phyloP scores from a whole-genome alignment of 1,140 invertebrate species.

The Cydia strobilella region DNA sequence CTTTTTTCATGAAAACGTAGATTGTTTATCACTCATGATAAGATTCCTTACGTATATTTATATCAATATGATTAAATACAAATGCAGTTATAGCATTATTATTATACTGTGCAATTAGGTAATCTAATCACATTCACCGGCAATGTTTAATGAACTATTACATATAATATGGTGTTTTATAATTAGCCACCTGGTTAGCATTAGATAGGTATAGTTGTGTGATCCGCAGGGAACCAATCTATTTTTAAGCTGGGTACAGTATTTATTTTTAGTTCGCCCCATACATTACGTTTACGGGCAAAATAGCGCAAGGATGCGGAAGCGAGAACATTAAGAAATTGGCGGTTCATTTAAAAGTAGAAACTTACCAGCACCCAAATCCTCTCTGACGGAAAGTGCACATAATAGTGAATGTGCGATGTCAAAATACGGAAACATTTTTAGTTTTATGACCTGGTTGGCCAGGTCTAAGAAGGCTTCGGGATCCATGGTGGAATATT shows the following conservation, averaged over 20 bases:
- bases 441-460: constrained; percentile 98
- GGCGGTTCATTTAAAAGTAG: constrained; percentile 56
- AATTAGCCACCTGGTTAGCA: constrained; percentile 36
- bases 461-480: constrained; percentile 98
- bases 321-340: constrained; percentile 35
- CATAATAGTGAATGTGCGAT: constrained; percentile 96
- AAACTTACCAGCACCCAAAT: constrained; percentile 92
- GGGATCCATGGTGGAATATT: constrained; percentile 89
- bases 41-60: not conserved
- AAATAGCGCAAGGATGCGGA: constrained; percentile 46
- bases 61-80: not conserved
- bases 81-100: not conserved
- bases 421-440: constrained; percentile 99
- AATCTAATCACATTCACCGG: not conserved
- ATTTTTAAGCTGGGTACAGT: constrained; percentile 67
- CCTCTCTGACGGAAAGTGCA: constrained; percentile 96
- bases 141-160: not conserved
- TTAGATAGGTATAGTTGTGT: constrained; percentile 11
- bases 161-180: constrained; percentile 26
- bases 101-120: not conserved
- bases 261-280: constrained; percentile 66
- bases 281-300: constrained; percentile 34
- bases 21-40: constrained; percentile 26
- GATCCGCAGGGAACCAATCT: constrained; percentile 59
- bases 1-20: not conserved